phyloP scores from a whole-genome alignment of 2,888 invertebrate species.

The Liopterus haemorrhoidalis region DNA sequence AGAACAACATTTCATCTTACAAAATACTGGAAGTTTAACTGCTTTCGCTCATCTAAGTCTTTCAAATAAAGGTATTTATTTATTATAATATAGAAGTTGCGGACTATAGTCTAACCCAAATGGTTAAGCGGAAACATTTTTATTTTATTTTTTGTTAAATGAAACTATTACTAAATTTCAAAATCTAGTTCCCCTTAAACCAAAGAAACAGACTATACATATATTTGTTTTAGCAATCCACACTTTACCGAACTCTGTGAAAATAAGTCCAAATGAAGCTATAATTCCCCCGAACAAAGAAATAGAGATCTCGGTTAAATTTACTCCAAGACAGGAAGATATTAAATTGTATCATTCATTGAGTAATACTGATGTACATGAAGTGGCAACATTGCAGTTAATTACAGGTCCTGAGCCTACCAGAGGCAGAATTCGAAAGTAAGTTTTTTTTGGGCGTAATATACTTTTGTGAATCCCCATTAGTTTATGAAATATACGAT shows the following conservation, averaged over 20 bases:
- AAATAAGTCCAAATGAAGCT: conserved; percentile 36
- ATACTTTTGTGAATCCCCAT: not conserved
- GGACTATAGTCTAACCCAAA: too few relatives aligned
- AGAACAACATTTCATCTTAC: conserved; percentile 47
- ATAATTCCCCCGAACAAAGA: conserved; percentile 39
- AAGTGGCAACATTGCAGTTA: conserved; percentile 40
- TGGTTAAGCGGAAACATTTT: too few relatives aligned
- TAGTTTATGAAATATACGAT: too few relatives aligned
- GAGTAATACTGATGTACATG: conserved; percentile 33
- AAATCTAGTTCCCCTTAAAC: too few relatives aligned
- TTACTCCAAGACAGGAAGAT: conserved; percentile 38
- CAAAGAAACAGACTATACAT: too few relatives aligned
- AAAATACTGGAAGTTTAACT: conserved; percentile 53
- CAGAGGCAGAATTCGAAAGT: conserved; percentile 39
- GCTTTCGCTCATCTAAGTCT: conserved; percentile 47
- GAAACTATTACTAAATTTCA: too few relatives aligned
- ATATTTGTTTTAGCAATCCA: too few relatives aligned
- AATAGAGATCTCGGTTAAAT: conserved; percentile 36
- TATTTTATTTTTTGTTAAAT: too few relatives aligned
- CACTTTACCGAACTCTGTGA: conserved; percentile 32
- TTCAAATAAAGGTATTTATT: conserved; percentile 34
- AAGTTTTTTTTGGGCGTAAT: not conserved
- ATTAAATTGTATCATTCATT: conserved; percentile 34
- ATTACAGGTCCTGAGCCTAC: conserved; percentile 41
- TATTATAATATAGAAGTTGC: too few relatives aligned